Base-by-base conservation (phyloP, 2,888 invertebrate genomes). In the Catocala nupta region DNA sequence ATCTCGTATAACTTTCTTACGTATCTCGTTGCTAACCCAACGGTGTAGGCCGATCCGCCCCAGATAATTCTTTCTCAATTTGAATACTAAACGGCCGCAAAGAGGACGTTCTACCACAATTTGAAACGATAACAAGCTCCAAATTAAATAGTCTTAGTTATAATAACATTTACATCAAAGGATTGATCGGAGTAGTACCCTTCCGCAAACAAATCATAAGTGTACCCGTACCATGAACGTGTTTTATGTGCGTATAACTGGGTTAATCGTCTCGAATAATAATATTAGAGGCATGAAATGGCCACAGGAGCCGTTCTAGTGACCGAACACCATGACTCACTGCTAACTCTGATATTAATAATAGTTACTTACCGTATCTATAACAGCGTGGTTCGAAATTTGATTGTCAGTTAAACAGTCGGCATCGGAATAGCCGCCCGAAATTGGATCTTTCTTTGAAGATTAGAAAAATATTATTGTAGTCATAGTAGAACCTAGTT, bases 221-320 rank as follows among this genome's bases (percentile, higher is more conserved):
- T 82, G 81, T 25, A 25, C 25, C 70, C 73, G 70, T 65, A 78
- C 75, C 68, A 70, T 81, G 80, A 73, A 79, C 68, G 61, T 71
- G 77, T 77, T 86, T 90, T 83, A 87, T 80, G 81, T 75, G 75
- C 74, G 45, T 59, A 71, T 82, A 92, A 84, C 76, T 91, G 75
- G 93, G 92, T 92, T 91, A 93, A 92, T 89, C 79, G 83, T 73
- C 76, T 74, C 78, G 75, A 86, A 88, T 88, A 87, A 71, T 88
- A 81, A 85, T 84, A 82, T 78, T 75, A 78, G 80, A 80, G 75
- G 81, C 77, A 80, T 77, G 82, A 80, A 81, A 83, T 84, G 74
- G 73, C 75, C 75, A 70, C 74, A 80, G 73, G 71, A 79, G 64
- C 68, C 77, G 86, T 71, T 84, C 90, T 77, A 83, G 87, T 89